Percentiles rank a stretch among this genome's conserved stretches.
These are phyloP conservation scores for Dorcus parallelipipedus DNA, from an alignment of 2,888 invertebrate genomes.

Conservation along the genomic window DNA sequence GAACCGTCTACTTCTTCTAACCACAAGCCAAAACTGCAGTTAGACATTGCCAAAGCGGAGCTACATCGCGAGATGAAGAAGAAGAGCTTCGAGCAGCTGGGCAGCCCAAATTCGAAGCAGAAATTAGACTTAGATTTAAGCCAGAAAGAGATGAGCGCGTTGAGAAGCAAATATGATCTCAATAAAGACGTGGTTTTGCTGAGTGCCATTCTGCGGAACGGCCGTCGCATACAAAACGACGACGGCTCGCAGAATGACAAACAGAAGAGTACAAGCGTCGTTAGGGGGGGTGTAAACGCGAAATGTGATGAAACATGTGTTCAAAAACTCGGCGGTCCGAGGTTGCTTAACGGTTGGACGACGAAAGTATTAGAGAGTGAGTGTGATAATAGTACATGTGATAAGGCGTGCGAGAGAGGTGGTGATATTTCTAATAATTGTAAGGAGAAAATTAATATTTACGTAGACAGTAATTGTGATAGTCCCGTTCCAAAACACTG, in stretches of 20 bases:
- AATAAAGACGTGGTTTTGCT: constrained; percentile 35
- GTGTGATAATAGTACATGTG: constrained; percentile 37
- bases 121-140: constrained; percentile 39
- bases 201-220: constrained; percentile 44
- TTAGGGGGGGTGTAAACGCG: constrained; percentile 6
- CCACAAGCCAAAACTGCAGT: constrained; percentile 31
- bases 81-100: constrained; percentile 20
- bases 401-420: constrained; percentile 43
- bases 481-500: constrained; percentile 29
- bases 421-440: constrained; percentile 47
- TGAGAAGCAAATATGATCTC: constrained; percentile 43
- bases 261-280: constrained; percentile 15
- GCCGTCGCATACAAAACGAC: constrained; percentile 28
- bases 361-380: background rate
- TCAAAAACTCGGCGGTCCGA: constrained; percentile 23
- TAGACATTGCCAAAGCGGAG: constrained; percentile 30
- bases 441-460: constrained; percentile 43
- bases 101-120: constrained; percentile 22
- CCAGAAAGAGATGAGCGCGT: constrained; percentile 45
- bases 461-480: constrained; percentile 47
- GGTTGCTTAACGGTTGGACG: background rate
- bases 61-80: constrained; percentile 17
- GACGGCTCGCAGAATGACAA: constrained; percentile 8
- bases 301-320: constrained; percentile 32
- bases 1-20: constrained; percentile 39